Base-by-base conservation (phyloP, 2,113 vertebrate genomes). In the Clarias batrachus region DNA sequence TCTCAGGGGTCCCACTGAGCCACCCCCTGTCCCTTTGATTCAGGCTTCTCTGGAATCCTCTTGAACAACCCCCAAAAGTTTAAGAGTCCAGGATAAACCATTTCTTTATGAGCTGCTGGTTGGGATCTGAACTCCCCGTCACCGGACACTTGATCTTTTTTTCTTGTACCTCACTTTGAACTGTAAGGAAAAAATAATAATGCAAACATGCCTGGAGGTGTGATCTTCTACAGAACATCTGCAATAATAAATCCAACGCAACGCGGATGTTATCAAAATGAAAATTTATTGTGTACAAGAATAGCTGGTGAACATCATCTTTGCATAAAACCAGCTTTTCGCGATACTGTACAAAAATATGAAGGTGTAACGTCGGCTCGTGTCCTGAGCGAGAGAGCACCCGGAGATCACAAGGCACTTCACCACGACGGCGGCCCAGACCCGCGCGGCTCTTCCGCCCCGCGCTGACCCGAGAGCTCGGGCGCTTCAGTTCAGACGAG, bases 211-310 rank as follows among this genome's bases (percentile, higher is more conserved):
- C 19, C 5, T 21, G 59, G 59, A 23, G 37, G 0, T 2, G 11
- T 23, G 25, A 25, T 52, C 19, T 25, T 21, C 37, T 19, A 12
- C 16, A 33, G 25, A 30, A 71, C 16, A 57, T 60, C 59, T 30
- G 3, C 16, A 21, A 73, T 14, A 48, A 73, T 7, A 41, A 73
- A 41, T 7, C 25, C 65, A 14, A 25, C 37, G 21, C 30, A 27
- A n/a, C n/a, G n/a, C n/a, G n/a, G n/a, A 30, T 77, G 87, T 95
- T 95, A 93, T 80, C 76, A 94, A 95, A 89, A 95, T 93, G 91
- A 91, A 93, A 89, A 93, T 94, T 93, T 93, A 93, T 94, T 94
- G 87, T 91, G 91, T 85, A 85, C 70, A 88, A 84, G 86, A 95
- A 93, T 93, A 94, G 91, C 66, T 85, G 93, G 73, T 91, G 90